Conservation (phyloP, 2,113 vertebrate genomes). For the Nibea coibor region DNA sequence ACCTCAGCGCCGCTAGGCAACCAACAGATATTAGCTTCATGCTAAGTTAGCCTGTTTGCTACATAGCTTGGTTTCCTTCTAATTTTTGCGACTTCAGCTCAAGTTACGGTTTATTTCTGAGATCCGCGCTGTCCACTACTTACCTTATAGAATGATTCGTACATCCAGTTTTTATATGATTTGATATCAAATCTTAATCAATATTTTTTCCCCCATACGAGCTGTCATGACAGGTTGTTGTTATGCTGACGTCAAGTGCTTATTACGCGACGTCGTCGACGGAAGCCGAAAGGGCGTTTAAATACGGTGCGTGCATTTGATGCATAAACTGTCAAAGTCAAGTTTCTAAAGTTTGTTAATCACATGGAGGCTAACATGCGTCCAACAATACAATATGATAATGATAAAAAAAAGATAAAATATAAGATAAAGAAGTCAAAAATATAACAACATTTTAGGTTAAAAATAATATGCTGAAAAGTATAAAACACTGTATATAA, state of each 20-base stretch:
- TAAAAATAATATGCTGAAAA: too few species aligned
- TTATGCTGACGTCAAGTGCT: slow-evolving; percentile 77
- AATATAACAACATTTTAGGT: too few species aligned
- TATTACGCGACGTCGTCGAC: slow-evolving; percentile 34
- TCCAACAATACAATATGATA: too few species aligned
- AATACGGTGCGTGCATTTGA: too few species aligned
- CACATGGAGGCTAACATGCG: too few species aligned
- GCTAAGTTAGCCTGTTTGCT: slow-evolving; percentile 64
- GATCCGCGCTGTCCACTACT: neutral
- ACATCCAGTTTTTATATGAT: slow-evolving; percentile 54
- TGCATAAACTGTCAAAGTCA: too few species aligned
- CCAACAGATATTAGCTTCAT: slow-evolving; percentile 41
- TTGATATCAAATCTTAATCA: slow-evolving; percentile 44
- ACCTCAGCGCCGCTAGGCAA: slow-evolving; percentile 5
- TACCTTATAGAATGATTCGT: slow-evolving; percentile 54
- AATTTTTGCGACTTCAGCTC: neutral
- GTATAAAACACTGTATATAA: too few species aligned
- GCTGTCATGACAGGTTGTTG: slow-evolving; percentile 79
- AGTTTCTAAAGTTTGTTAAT: too few species aligned
- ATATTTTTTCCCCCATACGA: slow-evolving; percentile 44
- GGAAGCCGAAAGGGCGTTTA: slow-evolving; percentile 62
- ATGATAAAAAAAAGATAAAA: too few species aligned
- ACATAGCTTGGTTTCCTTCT: neutral
- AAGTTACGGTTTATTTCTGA: neutral
- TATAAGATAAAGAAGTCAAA: too few species aligned